Evolutionary conservation across 1,140 invertebrate genomes (phyloP).

Genomic region (Cyphomyrmex costatus): DNA sequence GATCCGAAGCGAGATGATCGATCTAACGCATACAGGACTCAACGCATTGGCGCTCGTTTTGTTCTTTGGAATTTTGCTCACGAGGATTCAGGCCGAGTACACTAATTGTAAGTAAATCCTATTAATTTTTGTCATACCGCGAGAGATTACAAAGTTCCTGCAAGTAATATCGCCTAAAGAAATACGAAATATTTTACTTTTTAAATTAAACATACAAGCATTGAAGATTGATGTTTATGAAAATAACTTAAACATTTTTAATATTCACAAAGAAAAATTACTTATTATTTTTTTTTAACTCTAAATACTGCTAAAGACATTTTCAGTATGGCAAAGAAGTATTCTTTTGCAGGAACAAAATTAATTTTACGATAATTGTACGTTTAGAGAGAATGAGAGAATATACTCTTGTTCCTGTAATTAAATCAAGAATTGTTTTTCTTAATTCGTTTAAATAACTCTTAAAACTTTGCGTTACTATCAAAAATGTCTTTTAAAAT

Average conservation of each 20-base stretch:
- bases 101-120: slow-evolving; percentile 75
- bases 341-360: background rate
- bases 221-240: background rate
- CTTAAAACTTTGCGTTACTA: background rate
- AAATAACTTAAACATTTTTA: slow-evolving; percentile 14
- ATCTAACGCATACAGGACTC: background rate
- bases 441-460: background rate
- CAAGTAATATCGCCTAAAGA: background rate
- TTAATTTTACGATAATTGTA: background rate
- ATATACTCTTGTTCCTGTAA: background rate
- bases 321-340: background rate
- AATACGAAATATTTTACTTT: background rate
- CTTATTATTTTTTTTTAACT: slow-evolving; percentile 20
- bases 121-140: background rate
- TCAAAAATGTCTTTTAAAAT: background rate
- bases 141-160: background rate
- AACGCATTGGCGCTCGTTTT: background rate
- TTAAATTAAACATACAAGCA: background rate
- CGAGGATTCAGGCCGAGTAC: slow-evolving; percentile 49
- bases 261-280: background rate
- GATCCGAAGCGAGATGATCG: slow-evolving; percentile 56
- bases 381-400: background rate
- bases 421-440: background rate
- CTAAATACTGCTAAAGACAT: background rate
- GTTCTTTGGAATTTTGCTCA: background rate